phyloP scores from a whole-genome alignment of 2,888 invertebrate species.

The Harpalus rufipes region DNA sequence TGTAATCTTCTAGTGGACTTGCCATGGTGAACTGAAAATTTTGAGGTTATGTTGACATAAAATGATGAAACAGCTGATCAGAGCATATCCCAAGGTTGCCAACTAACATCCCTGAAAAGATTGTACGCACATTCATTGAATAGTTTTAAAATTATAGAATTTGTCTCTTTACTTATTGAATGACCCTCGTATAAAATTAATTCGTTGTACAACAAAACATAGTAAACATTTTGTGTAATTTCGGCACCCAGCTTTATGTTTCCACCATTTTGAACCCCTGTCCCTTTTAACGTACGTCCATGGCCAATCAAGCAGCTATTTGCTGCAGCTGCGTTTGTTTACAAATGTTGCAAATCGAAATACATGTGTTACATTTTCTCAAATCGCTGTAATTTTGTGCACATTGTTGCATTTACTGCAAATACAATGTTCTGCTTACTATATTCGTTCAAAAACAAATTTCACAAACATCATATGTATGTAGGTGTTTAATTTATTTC shows the following conservation, averaged over 20 bases:
- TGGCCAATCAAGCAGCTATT: constrained; percentile 26
- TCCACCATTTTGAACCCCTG: constrained; percentile 20
- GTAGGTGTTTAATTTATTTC: background rate
- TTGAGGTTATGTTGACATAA: too few species aligned
- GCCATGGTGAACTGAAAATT: too few species aligned
- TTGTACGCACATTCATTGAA: too few species aligned
- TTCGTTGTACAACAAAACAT: background rate
- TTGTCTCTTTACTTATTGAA: too few species aligned
- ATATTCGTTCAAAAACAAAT: background rate
- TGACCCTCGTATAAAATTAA: too few species aligned
- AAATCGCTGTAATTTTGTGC: constrained; percentile 34
- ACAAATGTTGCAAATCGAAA: constrained; percentile 30
- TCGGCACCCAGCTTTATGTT: background rate
- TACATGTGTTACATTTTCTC: constrained; percentile 27
- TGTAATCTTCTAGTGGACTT: too few species aligned
- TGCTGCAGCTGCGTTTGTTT: constrained; percentile 45
- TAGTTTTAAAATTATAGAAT: too few species aligned
- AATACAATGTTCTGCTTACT: too few species aligned
- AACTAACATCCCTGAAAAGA: too few species aligned
- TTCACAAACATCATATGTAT: background rate
- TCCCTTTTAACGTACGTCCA: constrained; percentile 32
- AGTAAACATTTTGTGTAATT: background rate
- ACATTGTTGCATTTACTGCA: background rate
- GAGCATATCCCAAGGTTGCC: too few species aligned
- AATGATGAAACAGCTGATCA: too few species aligned